These are phyloP conservation scores for Tyria jacobaeae DNA, from an alignment of 2,888 invertebrate genomes.

Conservation along the genomic window DNA sequence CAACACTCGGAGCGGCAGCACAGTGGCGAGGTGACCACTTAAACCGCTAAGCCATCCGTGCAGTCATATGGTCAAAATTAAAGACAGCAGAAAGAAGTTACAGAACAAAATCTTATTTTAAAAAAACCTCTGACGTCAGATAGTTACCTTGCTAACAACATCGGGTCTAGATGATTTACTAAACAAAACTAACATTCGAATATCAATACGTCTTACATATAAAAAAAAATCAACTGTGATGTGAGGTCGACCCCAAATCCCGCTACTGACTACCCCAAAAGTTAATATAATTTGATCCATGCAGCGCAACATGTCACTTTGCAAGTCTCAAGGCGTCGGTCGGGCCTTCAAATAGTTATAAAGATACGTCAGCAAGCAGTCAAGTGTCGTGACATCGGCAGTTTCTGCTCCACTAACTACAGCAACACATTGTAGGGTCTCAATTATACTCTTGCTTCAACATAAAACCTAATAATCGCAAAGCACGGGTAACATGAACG, in stretches of 20 bases:
- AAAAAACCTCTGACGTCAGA: not conserved
- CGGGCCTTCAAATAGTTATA: conserved; percentile 2
- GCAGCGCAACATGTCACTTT: conserved; percentile 50
- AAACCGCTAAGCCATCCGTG: no score
- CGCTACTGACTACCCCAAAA: not conserved
- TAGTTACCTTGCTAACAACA: not conserved
- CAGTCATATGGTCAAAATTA: no score
- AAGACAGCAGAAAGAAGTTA: no score
- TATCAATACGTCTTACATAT: not conserved
- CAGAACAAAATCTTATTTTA: no score
- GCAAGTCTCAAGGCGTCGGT: not conserved
- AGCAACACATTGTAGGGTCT: conserved; percentile 38
- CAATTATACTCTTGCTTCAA: conserved; percentile 35
- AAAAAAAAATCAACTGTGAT: not conserved
- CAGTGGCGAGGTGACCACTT: no score
- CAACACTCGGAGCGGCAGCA: no score
- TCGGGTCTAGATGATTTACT: not conserved
- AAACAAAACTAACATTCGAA: conserved; percentile 8
- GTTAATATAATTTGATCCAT: conserved; percentile 49
- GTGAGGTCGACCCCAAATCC: not conserved
- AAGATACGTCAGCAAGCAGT: conserved; percentile 18
- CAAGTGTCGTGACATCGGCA: conserved; percentile 17
- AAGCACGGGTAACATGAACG: conserved; percentile 52
- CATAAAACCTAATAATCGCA: conserved; percentile 45
- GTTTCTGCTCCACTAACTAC: conserved; percentile 28